Conservation (phyloP, 53 echinoderm and acorn worm species). For the Stichopus horrens region DNA sequence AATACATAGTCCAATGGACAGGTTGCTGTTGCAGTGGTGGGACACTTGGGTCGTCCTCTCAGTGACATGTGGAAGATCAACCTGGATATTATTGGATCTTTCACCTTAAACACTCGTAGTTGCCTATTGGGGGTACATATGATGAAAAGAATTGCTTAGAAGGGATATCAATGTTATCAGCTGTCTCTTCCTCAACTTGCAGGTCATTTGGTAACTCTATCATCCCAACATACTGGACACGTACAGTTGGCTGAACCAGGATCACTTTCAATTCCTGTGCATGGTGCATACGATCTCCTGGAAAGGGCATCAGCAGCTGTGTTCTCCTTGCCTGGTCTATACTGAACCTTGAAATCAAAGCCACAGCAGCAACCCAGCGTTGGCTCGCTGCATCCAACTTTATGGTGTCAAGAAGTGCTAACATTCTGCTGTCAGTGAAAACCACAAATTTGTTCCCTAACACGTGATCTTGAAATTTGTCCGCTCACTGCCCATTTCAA, state of each 20-base stretch:
- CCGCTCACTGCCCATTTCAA: conserved; percentile 47
- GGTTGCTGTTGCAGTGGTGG: too few relatives aligned
- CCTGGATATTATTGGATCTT: conserved; percentile 8
- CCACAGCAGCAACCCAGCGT: conserved; percentile 40
- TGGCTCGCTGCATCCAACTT: conserved; percentile 46
- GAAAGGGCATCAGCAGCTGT: conserved; percentile 41
- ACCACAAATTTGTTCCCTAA: not conserved
- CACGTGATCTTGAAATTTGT: conserved; percentile 25
- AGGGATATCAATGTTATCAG: not conserved
- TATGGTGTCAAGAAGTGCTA: conserved; percentile 44
- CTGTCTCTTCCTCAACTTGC: not conserved
- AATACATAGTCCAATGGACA: too few relatives aligned
- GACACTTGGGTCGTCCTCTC: too few relatives aligned
- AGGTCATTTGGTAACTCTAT: not conserved
- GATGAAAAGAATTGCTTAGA: not conserved
- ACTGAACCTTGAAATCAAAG: conserved; percentile 45
- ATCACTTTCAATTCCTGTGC: not conserved
- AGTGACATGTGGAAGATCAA: not conserved
- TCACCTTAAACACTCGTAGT: conserved; percentile 12
- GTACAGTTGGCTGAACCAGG: not conserved
- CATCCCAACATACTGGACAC: not conserved
- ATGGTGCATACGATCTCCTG: not conserved
- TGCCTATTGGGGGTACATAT: not conserved
- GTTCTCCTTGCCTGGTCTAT: conserved; percentile 39
- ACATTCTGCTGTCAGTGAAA: conserved; percentile 20